Evolutionary conservation across 2,888 invertebrate genomes (phyloP), one percentile per base, ranked within the genome.

Genomic region (Volucella inanis): DNA sequence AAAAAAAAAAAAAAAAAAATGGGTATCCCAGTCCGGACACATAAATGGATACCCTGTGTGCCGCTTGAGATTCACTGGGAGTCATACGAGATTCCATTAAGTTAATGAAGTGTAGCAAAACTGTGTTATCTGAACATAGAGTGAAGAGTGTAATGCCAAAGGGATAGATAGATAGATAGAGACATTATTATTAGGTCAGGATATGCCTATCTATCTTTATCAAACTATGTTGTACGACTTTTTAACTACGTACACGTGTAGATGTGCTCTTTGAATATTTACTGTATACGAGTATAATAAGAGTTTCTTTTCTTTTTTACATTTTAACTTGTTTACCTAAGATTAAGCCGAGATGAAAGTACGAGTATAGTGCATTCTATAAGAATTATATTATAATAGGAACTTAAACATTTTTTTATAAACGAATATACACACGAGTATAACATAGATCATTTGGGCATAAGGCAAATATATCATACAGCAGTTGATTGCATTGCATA

Each of bases 81-180:
- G 65, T 79, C 84, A 76, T 84, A 79, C 84, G 84, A 70, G 64
- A 77, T 81, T 80, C 85, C 85, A 85, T 85, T 85, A 85, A 81
- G 72, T 77, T 85, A 80, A 85, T 85, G 85, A 85, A 77, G 85
- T 85, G 85, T 85, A 85, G 77, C 81, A 72, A 81, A 85, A 85
- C 62, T 85, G 76, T 85, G 76, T 76, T 80, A 71, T 84, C 75
- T 64, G 78, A 64, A 70, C 78, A 74, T 61, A 59, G 72, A 72
- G 54, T 71, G 50, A 62, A 62, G 80, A 61, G 71, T 61, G 31
- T 31, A 31, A 61, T 55, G 47, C 15, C 47, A 43, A 55, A 59
- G 18, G 39, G 31, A 11, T 6, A 43, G 8, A 18, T n/a, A n/a
- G n/a, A n/a, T n/a, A n/a, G n/a, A n/a, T n/a, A 15, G 50, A 31